Percentiles rank a stretch among this genome's conserved stretches.
phyloP scores from a whole-genome alignment of 2,797 vertebrate genomes.

The Eulemur coronatus region DNA sequence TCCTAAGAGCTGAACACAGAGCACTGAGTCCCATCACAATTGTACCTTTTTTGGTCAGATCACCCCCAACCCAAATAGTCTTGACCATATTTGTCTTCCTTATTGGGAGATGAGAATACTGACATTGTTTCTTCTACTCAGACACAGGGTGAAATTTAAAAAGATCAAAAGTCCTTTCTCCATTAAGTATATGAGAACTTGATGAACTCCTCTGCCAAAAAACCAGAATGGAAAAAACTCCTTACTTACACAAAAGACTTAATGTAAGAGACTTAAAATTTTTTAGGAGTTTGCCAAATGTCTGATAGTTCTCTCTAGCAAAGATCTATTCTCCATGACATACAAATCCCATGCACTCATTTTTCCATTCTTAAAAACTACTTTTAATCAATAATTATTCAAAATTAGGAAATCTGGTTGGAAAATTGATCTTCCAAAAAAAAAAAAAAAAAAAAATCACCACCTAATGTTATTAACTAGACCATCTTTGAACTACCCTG shows the following conservation, averaged over 20 bases:
- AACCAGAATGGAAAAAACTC: not conserved
- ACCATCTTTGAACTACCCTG: not conserved
- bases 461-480: not conserved
- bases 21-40: too few species aligned
- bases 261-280: not conserved
- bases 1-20: not conserved
- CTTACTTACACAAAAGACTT: not conserved
- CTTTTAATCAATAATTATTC: not conserved
- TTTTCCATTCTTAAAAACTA: not conserved
- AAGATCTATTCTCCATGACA: not conserved
- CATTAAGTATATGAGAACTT: not conserved
- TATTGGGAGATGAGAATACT: not conserved
- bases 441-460: not conserved
- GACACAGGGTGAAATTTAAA: not conserved
- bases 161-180: not conserved
- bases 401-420: not conserved
- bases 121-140: not conserved
- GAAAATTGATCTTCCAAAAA: not conserved
- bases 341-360: not conserved
- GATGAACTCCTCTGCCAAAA: not conserved
- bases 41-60: not conserved
- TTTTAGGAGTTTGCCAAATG: not conserved
- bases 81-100: not conserved
- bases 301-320: not conserved
- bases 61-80: not conserved